Percentiles rank a stretch among this genome's conserved stretches.
Conservation (phyloP, 2,113 vertebrate species). For the Illadopsis cleaveri region DNA sequence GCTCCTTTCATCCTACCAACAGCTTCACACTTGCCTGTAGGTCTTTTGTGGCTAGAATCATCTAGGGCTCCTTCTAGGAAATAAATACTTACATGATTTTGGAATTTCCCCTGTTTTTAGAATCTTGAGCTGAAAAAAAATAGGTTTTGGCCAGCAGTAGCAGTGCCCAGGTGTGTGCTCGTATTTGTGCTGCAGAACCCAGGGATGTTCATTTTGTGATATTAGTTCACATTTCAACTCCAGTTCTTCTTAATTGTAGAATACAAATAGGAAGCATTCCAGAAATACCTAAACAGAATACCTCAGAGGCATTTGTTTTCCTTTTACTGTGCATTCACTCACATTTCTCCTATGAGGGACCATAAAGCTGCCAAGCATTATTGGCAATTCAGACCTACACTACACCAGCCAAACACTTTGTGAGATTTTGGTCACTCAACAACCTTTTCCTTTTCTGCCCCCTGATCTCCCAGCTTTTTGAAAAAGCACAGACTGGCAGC, state of each 20-base stretch:
- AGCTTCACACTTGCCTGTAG: not conserved
- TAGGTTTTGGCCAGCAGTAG: not conserved
- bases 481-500: not conserved
- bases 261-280: not conserved
- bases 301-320: not conserved
- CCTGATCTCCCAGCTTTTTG: rapidly evolving
- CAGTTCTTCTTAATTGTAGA: not conserved
- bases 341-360: not conserved
- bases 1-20: not conserved
- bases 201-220: not conserved
- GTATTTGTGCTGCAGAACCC: not conserved
- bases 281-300: not conserved
- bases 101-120: not conserved
- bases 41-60: not conserved
- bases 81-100: not conserved
- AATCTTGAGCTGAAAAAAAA: not conserved
- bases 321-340: not conserved
- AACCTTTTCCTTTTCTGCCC: not conserved
- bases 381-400: not conserved
- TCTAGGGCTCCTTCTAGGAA: not conserved
- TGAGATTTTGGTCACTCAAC: not conserved
- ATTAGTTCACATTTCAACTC: not conserved
- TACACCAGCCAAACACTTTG: not conserved
- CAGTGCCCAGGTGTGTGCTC: rapidly evolving
- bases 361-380: not conserved